Conservation (phyloP, 2,888 invertebrate genomes). For the Incurvaria masculella region DNA sequence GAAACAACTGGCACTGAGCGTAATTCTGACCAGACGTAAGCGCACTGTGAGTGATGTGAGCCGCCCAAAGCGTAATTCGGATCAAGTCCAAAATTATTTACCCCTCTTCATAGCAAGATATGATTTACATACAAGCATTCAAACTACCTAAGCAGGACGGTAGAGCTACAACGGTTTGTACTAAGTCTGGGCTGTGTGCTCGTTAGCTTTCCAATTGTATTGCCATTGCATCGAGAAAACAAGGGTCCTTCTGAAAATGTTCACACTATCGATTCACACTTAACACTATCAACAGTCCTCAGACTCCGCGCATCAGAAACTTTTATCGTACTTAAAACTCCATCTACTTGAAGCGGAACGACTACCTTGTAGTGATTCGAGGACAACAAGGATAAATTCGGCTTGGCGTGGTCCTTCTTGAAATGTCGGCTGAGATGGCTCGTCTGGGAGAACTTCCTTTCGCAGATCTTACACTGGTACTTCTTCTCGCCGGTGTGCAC, state of each 20-base stretch:
- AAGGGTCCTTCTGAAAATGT: neutral
- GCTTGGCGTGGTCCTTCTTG: slow-evolving; percentile 39
- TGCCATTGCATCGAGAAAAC: no score
- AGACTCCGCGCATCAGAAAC: neutral
- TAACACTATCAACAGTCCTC: neutral
- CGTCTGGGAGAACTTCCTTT: slow-evolving; percentile 43
- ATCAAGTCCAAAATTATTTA: no score
- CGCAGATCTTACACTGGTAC: slow-evolving; percentile 45
- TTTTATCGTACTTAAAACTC: slow-evolving; percentile 1
- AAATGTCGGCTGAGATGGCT: slow-evolving; percentile 45
- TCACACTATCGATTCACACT: neutral
- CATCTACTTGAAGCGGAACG: slow-evolving; percentile 21
- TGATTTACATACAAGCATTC: no score
- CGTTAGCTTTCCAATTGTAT: no score
- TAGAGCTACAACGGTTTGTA: no score
- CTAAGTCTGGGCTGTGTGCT: no score
- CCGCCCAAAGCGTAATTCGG: no score
- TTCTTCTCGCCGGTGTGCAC: slow-evolving; percentile 48
- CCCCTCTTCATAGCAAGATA: no score
- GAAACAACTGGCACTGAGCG: no score
- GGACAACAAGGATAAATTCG: slow-evolving; percentile 32
- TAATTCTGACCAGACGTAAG: no score
- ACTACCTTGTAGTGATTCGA: slow-evolving; percentile 32
- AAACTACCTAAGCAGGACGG: no score
- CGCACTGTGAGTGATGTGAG: no score